These are phyloP conservation scores for Microctonus aethiopoides DNA, from an alignment of 2,888 invertebrate species.

Conservation along the genomic window DNA sequence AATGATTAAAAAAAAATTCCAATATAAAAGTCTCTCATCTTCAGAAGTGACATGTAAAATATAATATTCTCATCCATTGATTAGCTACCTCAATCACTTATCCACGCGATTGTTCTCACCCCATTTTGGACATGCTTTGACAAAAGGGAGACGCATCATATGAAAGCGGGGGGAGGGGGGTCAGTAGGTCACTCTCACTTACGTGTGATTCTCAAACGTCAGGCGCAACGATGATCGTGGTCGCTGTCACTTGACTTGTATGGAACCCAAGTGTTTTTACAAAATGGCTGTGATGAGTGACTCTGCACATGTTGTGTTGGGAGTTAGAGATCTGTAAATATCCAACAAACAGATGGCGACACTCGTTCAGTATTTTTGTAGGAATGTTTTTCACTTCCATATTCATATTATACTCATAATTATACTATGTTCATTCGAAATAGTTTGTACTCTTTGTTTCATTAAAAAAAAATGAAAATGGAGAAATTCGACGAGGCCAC, in stretches of 20 bases:
- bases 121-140: background rate
- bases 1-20: background rate
- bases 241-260: background rate
- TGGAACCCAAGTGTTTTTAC: background rate
- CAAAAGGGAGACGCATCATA: background rate
- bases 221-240: slow-evolving; percentile 11
- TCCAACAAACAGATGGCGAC: slow-evolving; percentile 45
- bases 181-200: slow-evolving; percentile 66
- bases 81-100: background rate
- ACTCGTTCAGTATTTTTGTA: slow-evolving; percentile 33
- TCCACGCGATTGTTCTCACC: background rate
- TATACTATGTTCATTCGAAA: too few species aligned
- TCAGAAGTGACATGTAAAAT: background rate
- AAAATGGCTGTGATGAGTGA: background rate
- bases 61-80: background rate
- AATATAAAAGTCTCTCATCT: background rate
- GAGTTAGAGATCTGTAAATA: background rate
- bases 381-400: background rate
- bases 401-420: background rate
- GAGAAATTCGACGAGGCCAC: too few species aligned
- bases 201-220: slow-evolving; percentile 36
- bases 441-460: too few species aligned
- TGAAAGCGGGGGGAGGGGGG: slow-evolving; percentile 47
- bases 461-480: too few species aligned
- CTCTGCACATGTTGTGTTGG: background rate